phyloP scores from a whole-genome alignment of 37 sponge, comb jelly and placozoan genomes.

The Sycon ciliatum region DNA sequence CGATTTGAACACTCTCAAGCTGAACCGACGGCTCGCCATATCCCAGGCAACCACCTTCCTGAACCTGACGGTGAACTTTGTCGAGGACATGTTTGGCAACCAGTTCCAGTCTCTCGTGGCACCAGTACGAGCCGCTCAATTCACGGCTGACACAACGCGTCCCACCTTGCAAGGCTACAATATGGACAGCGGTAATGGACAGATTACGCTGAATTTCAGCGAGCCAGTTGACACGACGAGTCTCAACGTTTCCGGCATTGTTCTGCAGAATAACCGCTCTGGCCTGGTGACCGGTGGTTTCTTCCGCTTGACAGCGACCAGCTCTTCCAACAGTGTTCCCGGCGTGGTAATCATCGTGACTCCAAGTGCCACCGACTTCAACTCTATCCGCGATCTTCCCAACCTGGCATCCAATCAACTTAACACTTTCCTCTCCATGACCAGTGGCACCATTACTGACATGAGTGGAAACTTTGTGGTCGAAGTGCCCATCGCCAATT shows the following conservation, averaged over 20 bases:
- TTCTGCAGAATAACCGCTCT: constrained; percentile 53
- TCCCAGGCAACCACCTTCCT: constrained; percentile 39
- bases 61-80: constrained; percentile 25
- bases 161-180: constrained; percentile 48
- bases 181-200: constrained; percentile 42
- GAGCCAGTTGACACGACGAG: constrained; percentile 43
- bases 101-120: constrained; percentile 12
- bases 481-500: constrained; percentile 19
- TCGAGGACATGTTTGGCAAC: constrained; percentile 50
- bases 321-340: constrained; percentile 15
- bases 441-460: constrained; percentile 32
- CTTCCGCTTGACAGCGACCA: constrained; percentile 39
- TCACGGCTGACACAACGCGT: constrained; percentile 32
- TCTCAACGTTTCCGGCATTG: constrained; percentile 30
- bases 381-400: constrained; percentile 38
- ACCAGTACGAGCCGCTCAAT: neutral
- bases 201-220: constrained; percentile 56
- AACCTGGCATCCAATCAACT: constrained; percentile 30
- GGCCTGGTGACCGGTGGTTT: constrained; percentile 12
- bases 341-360: constrained; percentile 23
- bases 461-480: constrained; percentile 30
- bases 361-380: too few species aligned
- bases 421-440: constrained; percentile 57
- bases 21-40: constrained; percentile 29
- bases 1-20: constrained; percentile 53